Conservation (phyloP, 2,888 invertebrate species). For the Drosophila paranaensis region DNA sequence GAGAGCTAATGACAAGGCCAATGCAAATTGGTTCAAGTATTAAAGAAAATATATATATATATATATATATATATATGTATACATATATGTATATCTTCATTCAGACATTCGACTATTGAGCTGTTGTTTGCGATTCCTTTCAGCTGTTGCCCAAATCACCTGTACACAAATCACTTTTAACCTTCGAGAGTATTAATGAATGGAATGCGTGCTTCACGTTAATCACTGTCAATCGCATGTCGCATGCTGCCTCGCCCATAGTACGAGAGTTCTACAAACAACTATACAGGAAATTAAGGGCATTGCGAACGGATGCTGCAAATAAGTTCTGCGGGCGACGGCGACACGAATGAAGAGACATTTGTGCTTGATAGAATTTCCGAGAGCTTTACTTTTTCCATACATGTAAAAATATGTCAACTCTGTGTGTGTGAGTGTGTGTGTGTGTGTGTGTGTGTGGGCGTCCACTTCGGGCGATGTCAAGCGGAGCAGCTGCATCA, state of each 20-base stretch:
- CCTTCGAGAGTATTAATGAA: conserved; percentile 1
- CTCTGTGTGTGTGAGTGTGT: conserved; percentile 7
- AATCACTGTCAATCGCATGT: conserved; percentile 26
- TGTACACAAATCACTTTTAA: neutral
- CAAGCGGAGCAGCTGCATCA: conserved; percentile 16
- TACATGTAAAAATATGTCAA: conserved; percentile 57
- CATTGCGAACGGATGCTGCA: conserved; percentile 19
- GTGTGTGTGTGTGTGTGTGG: conserved; percentile 5
- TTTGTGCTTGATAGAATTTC: conserved; percentile 13
- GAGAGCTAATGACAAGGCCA: neutral
- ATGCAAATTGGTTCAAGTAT: neutral
- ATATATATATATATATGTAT: neutral
- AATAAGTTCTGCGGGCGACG: conserved; percentile 14
- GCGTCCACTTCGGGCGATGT: neutral
- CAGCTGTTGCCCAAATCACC: conserved; percentile 1
- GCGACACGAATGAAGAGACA: neutral
- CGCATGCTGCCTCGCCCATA: neutral
- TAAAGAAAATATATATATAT: neutral
- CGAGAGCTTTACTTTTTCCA: conserved; percentile 21
- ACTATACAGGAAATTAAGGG: conserved; percentile 11
- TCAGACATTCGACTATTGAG: neutral
- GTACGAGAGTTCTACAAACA: neutral
- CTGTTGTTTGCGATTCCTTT: neutral
- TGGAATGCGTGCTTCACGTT: neutral
- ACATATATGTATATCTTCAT: neutral